Conservation (phyloP, 53 echinoderm and acorn worm genomes). For the Echinarachnius parma region DNA sequence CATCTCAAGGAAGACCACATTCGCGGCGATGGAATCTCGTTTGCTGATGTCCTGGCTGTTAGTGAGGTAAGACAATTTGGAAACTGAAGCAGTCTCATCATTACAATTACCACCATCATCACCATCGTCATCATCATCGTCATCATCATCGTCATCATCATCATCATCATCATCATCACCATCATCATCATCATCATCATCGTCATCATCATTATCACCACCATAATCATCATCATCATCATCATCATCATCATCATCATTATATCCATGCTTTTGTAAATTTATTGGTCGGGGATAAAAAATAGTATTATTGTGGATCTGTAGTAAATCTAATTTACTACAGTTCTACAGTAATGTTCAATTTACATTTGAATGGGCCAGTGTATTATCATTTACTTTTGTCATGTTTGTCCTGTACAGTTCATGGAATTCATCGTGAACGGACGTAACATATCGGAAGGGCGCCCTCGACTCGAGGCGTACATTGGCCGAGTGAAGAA, state of each 20-base stretch:
- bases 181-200: background rate
- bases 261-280: no score
- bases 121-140: background rate
- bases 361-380: no score
- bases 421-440: constrained; percentile 49
- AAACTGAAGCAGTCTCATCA: background rate
- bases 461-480: constrained; percentile 63
- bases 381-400: no score
- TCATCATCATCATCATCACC: background rate
- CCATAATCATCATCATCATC: background rate
- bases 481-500: constrained; percentile 70
- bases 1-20: no score
- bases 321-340: background rate
- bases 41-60: no score
- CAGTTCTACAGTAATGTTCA: no score
- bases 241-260: no score
- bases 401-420: no score
- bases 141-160: background rate
- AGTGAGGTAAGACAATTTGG: no score
- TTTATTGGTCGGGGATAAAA: no score
- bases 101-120: background rate
- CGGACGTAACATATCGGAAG: constrained; percentile 56
- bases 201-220: background rate
- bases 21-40: no score
- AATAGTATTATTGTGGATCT: no score